Percentiles rank a stretch among this genome's conserved stretches.
Conservation (phyloP, 2,888 invertebrate genomes). For the Plutella xylostella region DNA sequence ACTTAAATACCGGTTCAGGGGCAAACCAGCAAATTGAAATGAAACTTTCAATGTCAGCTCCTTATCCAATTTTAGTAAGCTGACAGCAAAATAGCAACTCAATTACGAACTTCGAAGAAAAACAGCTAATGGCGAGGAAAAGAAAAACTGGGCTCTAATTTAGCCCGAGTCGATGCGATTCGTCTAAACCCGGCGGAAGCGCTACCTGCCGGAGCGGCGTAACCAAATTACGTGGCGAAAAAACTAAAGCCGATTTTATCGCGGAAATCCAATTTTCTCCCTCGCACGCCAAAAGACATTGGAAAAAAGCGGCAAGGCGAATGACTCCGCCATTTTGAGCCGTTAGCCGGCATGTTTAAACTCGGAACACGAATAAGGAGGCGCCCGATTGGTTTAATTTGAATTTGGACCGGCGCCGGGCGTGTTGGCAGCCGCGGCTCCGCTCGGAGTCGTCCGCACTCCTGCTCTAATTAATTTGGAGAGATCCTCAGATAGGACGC, state of each 20-base stretch:
- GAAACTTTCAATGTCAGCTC: not conserved
- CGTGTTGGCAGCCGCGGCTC: constrained; percentile 37
- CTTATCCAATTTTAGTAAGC: not conserved
- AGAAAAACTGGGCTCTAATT: constrained; percentile 7
- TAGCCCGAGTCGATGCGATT: constrained; percentile 36
- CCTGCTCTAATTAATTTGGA: constrained; percentile 62
- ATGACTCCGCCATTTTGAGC: constrained; percentile 65
- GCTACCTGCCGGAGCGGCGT: constrained; percentile 36
- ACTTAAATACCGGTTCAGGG: no score
- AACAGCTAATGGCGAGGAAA: constrained; percentile 5
- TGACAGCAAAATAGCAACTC: not conserved
- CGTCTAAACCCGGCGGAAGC: constrained; percentile 48
- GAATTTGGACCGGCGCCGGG: constrained; percentile 62
- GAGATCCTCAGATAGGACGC: constrained; percentile 62
- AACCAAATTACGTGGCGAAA: constrained; percentile 55
- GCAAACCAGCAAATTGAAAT: no score
- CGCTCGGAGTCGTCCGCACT: constrained; percentile 31
- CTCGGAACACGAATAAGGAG: constrained; percentile 67
- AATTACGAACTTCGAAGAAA: not conserved
- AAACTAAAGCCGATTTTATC: constrained; percentile 66
- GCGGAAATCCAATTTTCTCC: constrained; percentile 70
- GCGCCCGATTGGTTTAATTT: constrained; percentile 70
- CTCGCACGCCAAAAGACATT: constrained; percentile 67
- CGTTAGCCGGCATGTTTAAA: constrained; percentile 64
- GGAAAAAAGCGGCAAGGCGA: constrained; percentile 66